phyloP scores from a whole-genome alignment of 2,888 invertebrate species.

The Monochamus alternatus region DNA sequence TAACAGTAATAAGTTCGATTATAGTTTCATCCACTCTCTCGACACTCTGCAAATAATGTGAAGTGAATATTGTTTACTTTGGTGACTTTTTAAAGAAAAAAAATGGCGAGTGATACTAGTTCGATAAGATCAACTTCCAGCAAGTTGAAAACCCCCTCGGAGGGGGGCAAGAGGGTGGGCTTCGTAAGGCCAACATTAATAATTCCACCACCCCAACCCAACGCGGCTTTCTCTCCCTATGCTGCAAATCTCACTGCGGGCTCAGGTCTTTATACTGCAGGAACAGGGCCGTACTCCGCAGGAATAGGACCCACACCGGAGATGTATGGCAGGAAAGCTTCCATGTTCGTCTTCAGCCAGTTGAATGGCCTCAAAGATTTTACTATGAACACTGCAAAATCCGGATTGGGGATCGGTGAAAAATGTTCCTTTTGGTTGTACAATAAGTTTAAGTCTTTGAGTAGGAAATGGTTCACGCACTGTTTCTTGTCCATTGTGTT shows the following conservation, averaged over 20 bases:
- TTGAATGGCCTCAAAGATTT: constrained; percentile 86
- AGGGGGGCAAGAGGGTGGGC: constrained; percentile 56
- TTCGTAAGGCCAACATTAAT: constrained; percentile 63
- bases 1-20: background rate
- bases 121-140: constrained; percentile 37
- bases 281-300: constrained; percentile 27
- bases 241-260: constrained; percentile 28
- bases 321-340: constrained; percentile 74
- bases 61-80: constrained; percentile 7
- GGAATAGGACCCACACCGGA: constrained; percentile 36
- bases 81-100: constrained; percentile 16
- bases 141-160: constrained; percentile 47
- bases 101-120: constrained; percentile 43
- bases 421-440: constrained; percentile 87
- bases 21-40: background rate
- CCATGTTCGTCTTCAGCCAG: constrained; percentile 86
- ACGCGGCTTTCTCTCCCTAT: constrained; percentile 35
- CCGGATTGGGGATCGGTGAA: constrained; percentile 88
- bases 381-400: constrained; percentile 81
- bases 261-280: constrained; percentile 13
- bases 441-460: constrained; percentile 83
- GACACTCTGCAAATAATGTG: constrained; percentile 23
- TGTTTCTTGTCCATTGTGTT: constrained; percentile 87
- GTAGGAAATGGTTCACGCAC: constrained; percentile 91
- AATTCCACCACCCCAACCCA: constrained; percentile 61